These are phyloP conservation scores for Trissolcus basalis DNA, from an alignment of 1,140 invertebrate genomes.

Conservation along the genomic window DNA sequence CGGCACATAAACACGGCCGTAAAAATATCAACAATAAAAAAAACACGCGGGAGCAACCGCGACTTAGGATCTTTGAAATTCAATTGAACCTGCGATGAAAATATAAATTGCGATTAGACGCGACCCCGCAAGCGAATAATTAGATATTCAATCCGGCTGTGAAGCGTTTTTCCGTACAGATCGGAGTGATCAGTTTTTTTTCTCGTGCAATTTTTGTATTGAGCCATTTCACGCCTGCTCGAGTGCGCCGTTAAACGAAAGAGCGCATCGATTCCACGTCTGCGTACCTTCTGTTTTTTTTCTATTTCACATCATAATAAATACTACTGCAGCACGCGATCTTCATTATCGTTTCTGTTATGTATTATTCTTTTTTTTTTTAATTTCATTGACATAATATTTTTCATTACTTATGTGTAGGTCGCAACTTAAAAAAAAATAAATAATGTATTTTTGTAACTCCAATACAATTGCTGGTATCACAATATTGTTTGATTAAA, in stretches of 20 bases:
- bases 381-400: neutral
- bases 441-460: too few species aligned
- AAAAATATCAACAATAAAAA: too few species aligned
- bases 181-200: constrained; percentile 5
- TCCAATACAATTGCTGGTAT: too few species aligned
- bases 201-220: constrained; percentile 23
- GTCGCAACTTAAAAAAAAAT: too few species aligned
- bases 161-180: constrained; percentile 14
- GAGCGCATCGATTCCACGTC: constrained; percentile 37
- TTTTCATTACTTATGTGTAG: too few species aligned
- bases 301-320: constrained; percentile 38
- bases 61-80: too few species aligned
- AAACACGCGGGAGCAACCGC: too few species aligned
- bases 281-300: constrained; percentile 17
- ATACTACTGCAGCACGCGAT: constrained; percentile 45
- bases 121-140: constrained; percentile 32
- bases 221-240: constrained; percentile 47
- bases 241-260: constrained; percentile 45
- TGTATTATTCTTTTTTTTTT: neutral
- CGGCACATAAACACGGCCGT: too few species aligned
- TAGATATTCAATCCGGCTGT: constrained; percentile 17
- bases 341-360: constrained; percentile 32
- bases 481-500: too few species aligned
- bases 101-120: constrained; percentile 4
- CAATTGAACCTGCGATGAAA: neutral